Conservation (phyloP, 1,140 invertebrate species). For the Trypoxylus dichotomus region DNA sequence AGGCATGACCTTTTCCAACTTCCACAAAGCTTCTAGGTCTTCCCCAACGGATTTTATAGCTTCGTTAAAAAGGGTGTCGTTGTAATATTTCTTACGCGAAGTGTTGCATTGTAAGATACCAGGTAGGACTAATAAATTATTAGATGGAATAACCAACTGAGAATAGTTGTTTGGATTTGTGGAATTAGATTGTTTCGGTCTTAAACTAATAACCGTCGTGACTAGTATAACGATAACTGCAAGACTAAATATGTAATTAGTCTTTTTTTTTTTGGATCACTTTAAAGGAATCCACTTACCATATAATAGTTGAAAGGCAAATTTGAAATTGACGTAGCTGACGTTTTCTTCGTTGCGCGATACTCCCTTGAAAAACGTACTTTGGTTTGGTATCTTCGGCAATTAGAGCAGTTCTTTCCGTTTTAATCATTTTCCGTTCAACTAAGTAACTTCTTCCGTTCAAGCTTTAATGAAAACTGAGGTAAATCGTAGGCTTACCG, state of each 20-base stretch:
- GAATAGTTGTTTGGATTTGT: constrained; percentile 24
- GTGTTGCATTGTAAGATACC: constrained; percentile 37
- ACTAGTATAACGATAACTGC: constrained; percentile 29
- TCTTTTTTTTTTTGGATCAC: not conserved
- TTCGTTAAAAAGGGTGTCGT: constrained; percentile 37
- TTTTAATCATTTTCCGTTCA: constrained; percentile 20
- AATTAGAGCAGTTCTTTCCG: constrained; percentile 47
- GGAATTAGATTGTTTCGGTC: not conserved
- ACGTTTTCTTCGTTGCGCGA: constrained; percentile 60
- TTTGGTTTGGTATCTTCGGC: constrained; percentile 56
- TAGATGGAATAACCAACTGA: not conserved
- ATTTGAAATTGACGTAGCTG: constrained; percentile 70
- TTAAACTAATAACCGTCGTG: not conserved
- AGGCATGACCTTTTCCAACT: constrained; percentile 56
- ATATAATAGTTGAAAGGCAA: constrained; percentile 59
- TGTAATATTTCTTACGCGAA: not conserved
- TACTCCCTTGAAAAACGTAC: constrained; percentile 65
- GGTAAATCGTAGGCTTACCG: not conserved
- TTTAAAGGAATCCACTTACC: not conserved
- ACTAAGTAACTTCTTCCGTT: not conserved
- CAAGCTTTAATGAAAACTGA: not conserved
- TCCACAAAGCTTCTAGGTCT: constrained; percentile 58
- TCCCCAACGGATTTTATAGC: constrained; percentile 60
- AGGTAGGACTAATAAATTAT: constrained; percentile 35
- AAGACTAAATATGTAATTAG: constrained; percentile 15